Base-by-base conservation (phyloP, 37 sponge, comb jelly and placozoan genomes). In the Chondrosia reniformis region DNA sequence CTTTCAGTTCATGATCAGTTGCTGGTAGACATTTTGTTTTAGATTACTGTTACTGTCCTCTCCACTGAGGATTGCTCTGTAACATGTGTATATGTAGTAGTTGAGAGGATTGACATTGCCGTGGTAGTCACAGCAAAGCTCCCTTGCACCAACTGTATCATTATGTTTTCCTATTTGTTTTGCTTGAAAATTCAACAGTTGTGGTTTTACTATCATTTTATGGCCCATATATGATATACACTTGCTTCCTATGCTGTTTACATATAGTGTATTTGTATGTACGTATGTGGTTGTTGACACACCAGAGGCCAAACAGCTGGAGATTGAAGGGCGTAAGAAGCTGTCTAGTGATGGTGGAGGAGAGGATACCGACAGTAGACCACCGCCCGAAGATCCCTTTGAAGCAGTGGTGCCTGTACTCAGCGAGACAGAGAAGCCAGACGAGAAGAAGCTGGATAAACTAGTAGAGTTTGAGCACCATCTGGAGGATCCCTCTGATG, bases 401-500 rank as follows among this genome's bases (percentile, higher is more conserved):
- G 72, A 69, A 6, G 72, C 24, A 10, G 72, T 69, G 22, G 81
- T 46, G 0, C 44, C 77, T 32, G 64, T 89, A 30, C 62, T 74
- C 36, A 74, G 76, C 31, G 82, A 85, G 24, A 46, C 73, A 7
- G 74, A 77, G n/a, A 81, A 82, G 49, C 76, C 81, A 0, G 49
- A 81, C 85, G 82, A 86, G 81, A 81, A 74, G 64, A 52, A 82
- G 0, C 42, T 81, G 0, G 85, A 89, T 76, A 86, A 86, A 5
- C 46, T 89, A 63, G 83, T 75, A 0, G 75, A 36, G 19, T 46
- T 66, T 39, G 44, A 42, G 22, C 80, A 85, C 42, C 75, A 58
- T 33, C 56, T 41, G 37, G 80, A 79, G 21, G 72, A 69, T 41
- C 38, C n/a, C 4, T 59, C 61, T 6, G 22, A 30, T 59, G 22